Percentiles rank a stretch among this genome's conserved stretches.
Conservation (phyloP, 2,113 vertebrate genomes). For the Menidia beryllina region DNA sequence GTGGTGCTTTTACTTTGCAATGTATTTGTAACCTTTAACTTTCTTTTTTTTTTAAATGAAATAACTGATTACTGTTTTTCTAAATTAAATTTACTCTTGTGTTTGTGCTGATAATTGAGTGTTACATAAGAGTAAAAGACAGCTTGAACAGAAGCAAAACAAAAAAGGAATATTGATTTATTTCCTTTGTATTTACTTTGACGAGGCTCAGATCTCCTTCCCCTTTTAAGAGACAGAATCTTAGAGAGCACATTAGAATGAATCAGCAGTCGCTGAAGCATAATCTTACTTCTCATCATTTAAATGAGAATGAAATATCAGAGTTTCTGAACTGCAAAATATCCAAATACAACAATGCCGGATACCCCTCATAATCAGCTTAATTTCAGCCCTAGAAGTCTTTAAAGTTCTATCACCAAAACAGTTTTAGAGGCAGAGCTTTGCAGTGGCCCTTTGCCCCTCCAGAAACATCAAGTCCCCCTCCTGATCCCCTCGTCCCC, state of each 20-base stretch:
- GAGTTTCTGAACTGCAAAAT: constrained; percentile 36
- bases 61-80: not conserved
- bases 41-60: not conserved
- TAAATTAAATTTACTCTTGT: not conserved
- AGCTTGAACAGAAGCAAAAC: not conserved
- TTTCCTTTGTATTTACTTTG: constrained; percentile 5
- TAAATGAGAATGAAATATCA: constrained; percentile 28
- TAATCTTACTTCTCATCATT: constrained; percentile 10
- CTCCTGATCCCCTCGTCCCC: constrained; percentile 49
- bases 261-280: constrained; percentile 4
- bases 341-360: constrained; percentile 49
- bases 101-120: not conserved
- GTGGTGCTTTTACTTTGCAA: no score
- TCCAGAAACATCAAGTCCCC: constrained; percentile 41
- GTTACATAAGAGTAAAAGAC: constrained; percentile 1
- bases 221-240: not conserved
- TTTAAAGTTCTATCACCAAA: constrained; percentile 41
- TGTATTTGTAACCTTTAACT: no score
- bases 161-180: no score
- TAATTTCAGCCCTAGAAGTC: constrained; percentile 49
- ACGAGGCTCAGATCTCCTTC: not conserved
- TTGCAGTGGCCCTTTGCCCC: constrained; percentile 43
- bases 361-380: constrained; percentile 60
- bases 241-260: constrained; percentile 1
- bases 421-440: constrained; percentile 59